Evolutionary conservation across 2,888 invertebrate species (phyloP).

Genomic region (Microdon myrmicae): DNA sequence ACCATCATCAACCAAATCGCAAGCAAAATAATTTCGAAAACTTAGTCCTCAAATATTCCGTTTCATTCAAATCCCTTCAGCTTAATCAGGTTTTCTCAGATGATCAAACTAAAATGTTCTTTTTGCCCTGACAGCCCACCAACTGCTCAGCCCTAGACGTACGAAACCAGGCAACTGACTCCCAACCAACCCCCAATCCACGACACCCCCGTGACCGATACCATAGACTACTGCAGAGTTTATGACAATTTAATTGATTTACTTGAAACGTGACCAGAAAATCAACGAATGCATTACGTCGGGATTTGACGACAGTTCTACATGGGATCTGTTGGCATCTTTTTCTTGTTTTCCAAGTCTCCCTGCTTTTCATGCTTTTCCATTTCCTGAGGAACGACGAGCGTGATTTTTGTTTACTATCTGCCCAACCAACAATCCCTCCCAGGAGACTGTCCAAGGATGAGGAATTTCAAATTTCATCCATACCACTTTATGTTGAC

Average conservation of each 20-base stretch:
- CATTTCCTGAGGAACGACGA: slow-evolving; percentile 11
- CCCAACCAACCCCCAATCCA: no score
- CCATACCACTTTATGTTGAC: slow-evolving; percentile 2
- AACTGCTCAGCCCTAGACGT: no score
- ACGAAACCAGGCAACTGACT: not conserved
- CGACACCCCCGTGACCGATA: not conserved
- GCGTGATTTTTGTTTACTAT: slow-evolving; percentile 18
- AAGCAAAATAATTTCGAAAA: slow-evolving; percentile 24
- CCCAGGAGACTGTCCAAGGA: slow-evolving; percentile 4
- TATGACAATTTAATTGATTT: slow-evolving; percentile 66
- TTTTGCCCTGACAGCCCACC: no score
- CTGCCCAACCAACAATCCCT: slow-evolving; percentile 7
- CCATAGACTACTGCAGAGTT: slow-evolving; percentile 55
- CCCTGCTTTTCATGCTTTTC: slow-evolving; percentile 1
- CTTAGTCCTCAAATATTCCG: slow-evolving; percentile 32
- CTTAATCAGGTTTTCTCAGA: not conserved
- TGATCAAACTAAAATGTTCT: no score
- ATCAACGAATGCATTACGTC: slow-evolving; percentile 64
- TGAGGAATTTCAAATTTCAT: slow-evolving; percentile 21
- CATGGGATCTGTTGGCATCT: slow-evolving; percentile 6
- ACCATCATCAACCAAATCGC: slow-evolving; percentile 21
- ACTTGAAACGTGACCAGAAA: slow-evolving; percentile 65
- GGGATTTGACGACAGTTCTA: slow-evolving; percentile 43
- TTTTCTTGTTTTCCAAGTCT: slow-evolving; percentile 6
- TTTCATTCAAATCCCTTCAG: slow-evolving; percentile 10